A percentile compares a stretch with the other conserved stretches of the same genome.
Evolutionary conservation across 1,140 invertebrate species (phyloP).

Genomic region (Maniola jurtina): DNA sequence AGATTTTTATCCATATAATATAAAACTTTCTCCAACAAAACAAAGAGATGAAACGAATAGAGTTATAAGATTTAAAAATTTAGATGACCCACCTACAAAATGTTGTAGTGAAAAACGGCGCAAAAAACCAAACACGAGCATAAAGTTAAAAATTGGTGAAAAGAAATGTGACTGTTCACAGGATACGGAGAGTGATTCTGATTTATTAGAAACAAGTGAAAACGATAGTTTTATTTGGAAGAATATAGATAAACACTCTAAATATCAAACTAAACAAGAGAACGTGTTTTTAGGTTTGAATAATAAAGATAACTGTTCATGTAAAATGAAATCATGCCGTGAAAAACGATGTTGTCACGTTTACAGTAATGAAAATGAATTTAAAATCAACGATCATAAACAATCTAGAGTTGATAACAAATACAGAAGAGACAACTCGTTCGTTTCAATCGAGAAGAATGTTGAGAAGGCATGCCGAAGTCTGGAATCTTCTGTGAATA

Average conservation of each 20-base stretch:
- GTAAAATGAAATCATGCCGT: neutral
- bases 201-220: constrained; percentile 6
- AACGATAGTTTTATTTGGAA: constrained; percentile 26
- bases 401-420: neutral
- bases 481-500: constrained; percentile 48
- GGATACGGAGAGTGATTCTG: constrained; percentile 6
- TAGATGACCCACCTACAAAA: constrained; percentile 28
- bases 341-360: neutral
- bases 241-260: constrained; percentile 14
- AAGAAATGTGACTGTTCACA: neutral
- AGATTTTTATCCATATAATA: constrained; percentile 64
- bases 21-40: constrained; percentile 54
- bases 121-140: neutral
- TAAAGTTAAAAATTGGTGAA: neutral
- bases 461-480: constrained; percentile 52
- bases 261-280: neutral
- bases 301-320: neutral
- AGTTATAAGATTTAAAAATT: constrained; percentile 56
- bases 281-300: neutral
- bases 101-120: constrained; percentile 23
- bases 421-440: constrained; percentile 20
- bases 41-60: constrained; percentile 45
- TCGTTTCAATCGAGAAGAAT: constrained; percentile 47
- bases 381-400: constrained; percentile 11
- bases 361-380: neutral